Evolutionary conservation across 2,888 invertebrate species (phyloP).

Genomic region (Rhamphomyia laevipes): DNA sequence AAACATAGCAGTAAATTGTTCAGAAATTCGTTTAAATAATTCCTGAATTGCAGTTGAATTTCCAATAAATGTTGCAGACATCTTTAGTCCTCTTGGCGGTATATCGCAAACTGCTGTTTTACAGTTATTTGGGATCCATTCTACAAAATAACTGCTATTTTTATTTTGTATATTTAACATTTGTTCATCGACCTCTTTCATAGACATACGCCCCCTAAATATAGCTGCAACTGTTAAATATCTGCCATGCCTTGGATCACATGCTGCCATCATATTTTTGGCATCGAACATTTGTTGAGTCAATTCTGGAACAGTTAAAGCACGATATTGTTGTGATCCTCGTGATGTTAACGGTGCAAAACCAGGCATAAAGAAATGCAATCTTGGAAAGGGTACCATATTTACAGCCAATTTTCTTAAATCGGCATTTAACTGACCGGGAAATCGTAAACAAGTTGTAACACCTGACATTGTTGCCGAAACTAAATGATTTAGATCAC

Average conservation of each 20-base stretch:
- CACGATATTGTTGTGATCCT: constrained; percentile 82
- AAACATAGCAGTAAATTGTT: constrained; percentile 93
- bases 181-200: constrained; percentile 85
- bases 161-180: constrained; percentile 95
- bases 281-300: constrained; percentile 91
- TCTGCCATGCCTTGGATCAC: constrained; percentile 84
- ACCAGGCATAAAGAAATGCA: constrained; percentile 93
- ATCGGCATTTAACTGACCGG: constrained; percentile 89
- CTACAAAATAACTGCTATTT: constrained; percentile 80
- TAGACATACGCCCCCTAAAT: constrained; percentile 85
- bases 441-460: constrained; percentile 78
- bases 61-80: constrained; percentile 91
- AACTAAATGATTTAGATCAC: constrained; percentile 85
- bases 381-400: constrained; percentile 95
- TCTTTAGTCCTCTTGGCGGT: constrained; percentile 77
- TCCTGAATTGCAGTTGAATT: constrained; percentile 90
- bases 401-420: constrained; percentile 85
- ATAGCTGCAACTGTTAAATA: constrained; percentile 86
- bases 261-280: constrained; percentile 95
- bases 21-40: constrained; percentile 80
- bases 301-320: constrained; percentile 81
- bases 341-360: constrained; percentile 88
- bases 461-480: constrained; percentile 80
- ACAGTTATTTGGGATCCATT: constrained; percentile 92
- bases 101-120: constrained; percentile 92